Conservation (phyloP, 1,140 invertebrate genomes). For the Armadillidium nasatum region DNA sequence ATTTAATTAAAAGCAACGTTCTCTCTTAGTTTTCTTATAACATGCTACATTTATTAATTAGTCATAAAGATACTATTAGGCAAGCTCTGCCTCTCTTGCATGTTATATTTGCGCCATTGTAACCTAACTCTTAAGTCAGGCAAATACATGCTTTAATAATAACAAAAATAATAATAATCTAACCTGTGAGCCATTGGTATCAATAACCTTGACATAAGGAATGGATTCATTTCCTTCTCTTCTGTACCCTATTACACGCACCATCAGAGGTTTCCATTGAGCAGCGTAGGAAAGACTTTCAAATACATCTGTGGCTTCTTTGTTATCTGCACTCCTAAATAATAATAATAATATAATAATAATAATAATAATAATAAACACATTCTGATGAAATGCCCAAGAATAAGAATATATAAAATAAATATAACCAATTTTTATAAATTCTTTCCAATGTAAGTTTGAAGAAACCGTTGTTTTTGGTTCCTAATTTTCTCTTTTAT, state of each 20-base stretch:
- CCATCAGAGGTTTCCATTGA: constrained; percentile 63
- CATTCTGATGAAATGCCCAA: not conserved
- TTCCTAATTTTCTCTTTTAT: no score
- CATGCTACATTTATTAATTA: no score
- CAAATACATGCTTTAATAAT: no score
- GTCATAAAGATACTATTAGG: no score
- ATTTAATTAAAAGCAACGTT: no score
- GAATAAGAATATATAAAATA: not conserved
- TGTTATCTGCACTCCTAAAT: constrained; percentile 56
- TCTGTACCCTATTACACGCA: constrained; percentile 63
- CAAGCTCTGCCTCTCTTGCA: no score
- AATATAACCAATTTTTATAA: no score
- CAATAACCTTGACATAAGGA: constrained; percentile 48
- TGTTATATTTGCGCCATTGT: no score
- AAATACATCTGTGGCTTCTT: constrained; percentile 64
- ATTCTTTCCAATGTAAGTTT: no score
- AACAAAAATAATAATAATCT: constrained; percentile 14
- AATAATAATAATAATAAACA: not conserved
- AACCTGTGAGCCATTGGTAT: constrained; percentile 46
- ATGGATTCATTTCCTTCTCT: constrained; percentile 48
- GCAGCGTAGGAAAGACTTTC: constrained; percentile 63
- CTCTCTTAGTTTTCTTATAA: no score
- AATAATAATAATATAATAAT: constrained; percentile 35
- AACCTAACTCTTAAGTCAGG: no score
- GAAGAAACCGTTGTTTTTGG: no score